Conservation (phyloP, 2,797 vertebrate species). For the Arrhamphus sclerolepis region DNA sequence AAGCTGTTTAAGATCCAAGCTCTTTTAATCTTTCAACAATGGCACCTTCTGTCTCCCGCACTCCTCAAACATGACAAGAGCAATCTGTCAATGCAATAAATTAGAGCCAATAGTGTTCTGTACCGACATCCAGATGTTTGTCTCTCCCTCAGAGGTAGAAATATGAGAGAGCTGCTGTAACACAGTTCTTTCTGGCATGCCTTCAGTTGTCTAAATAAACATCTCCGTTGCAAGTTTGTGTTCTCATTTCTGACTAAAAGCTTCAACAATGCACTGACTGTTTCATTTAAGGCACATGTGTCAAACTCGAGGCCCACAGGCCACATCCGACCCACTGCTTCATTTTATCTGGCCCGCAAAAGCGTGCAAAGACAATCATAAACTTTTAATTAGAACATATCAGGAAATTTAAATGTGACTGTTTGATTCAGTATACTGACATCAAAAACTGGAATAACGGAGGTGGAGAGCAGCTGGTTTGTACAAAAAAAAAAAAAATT, state of each 20-base stretch:
- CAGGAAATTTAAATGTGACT: too few relatives aligned
- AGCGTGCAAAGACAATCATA: too few relatives aligned
- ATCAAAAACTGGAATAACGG: too few relatives aligned
- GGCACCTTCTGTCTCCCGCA: constrained; percentile 41
- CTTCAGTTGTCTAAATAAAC: constrained; percentile 86
- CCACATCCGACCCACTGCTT: too few relatives aligned
- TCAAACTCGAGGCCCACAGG: too few relatives aligned
- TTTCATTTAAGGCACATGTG: neutral
- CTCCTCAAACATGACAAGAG: constrained; percentile 60
- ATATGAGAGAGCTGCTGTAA: constrained; percentile 91
- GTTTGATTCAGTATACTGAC: too few relatives aligned
- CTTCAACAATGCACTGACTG: neutral
- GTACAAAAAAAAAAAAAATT: too few relatives aligned
- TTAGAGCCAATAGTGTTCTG: constrained; percentile 58
- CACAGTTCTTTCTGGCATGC: constrained; percentile 96
- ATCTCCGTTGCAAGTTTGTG: constrained; percentile 75
- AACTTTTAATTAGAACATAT: too few relatives aligned
- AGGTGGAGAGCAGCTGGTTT: too few relatives aligned
- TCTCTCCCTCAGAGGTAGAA: constrained; percentile 76
- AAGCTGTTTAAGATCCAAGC: constrained; percentile 76
- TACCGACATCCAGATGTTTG: constrained; percentile 46
- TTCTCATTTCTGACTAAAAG: constrained; percentile 40
- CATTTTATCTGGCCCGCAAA: too few relatives aligned
- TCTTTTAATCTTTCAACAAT: constrained; percentile 65
- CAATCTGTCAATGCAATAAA: constrained; percentile 81